Percentiles rank a stretch among this genome's conserved stretches.
These are phyloP conservation scores for Lepidurus couesii DNA, from an alignment of 1,140 invertebrate species.

Conservation along the genomic window DNA sequence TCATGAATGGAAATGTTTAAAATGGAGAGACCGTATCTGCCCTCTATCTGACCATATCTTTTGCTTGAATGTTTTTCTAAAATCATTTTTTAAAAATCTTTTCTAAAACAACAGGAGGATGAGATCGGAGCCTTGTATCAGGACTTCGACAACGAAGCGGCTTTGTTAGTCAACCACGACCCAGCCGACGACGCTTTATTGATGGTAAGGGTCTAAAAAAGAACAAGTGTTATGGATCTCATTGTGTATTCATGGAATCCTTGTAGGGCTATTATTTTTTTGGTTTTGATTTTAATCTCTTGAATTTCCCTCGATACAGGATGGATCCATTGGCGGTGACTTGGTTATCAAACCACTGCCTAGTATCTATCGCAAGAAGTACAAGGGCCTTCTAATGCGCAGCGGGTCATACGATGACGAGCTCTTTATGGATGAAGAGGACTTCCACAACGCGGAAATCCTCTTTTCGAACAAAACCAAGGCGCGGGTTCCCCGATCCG, in stretches of 20 bases:
- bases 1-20: neutral
- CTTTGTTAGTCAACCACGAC: slow-evolving; percentile 70
- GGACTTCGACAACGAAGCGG: slow-evolving; percentile 74
- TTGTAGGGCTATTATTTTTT: too few species aligned
- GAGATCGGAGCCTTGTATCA: slow-evolving; percentile 75
- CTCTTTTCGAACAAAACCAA: slow-evolving; percentile 34
- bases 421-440: slow-evolving; percentile 60
- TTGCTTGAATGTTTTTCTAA: neutral
- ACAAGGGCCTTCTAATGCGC: slow-evolving; percentile 32
- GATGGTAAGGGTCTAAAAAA: slow-evolving; percentile 60
- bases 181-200: slow-evolving; percentile 67
- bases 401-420: slow-evolving; percentile 61
- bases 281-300: neutral
- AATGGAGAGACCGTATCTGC: neutral
- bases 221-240: neutral
- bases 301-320: slow-evolving; percentile 50
- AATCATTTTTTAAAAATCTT: too few species aligned
- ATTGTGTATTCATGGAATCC: neutral
- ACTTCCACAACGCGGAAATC: slow-evolving; percentile 44
- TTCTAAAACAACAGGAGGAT: slow-evolving; percentile 49
- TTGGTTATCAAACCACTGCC: slow-evolving; percentile 79
- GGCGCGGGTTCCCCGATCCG: slow-evolving; percentile 36
- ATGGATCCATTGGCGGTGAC: slow-evolving; percentile 82
- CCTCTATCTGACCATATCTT: too few species aligned
- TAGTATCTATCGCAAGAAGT: slow-evolving; percentile 51